These are phyloP conservation scores for Takifugu flavidus DNA, from an alignment of 2,113 vertebrate genomes.

Conservation along the genomic window DNA sequence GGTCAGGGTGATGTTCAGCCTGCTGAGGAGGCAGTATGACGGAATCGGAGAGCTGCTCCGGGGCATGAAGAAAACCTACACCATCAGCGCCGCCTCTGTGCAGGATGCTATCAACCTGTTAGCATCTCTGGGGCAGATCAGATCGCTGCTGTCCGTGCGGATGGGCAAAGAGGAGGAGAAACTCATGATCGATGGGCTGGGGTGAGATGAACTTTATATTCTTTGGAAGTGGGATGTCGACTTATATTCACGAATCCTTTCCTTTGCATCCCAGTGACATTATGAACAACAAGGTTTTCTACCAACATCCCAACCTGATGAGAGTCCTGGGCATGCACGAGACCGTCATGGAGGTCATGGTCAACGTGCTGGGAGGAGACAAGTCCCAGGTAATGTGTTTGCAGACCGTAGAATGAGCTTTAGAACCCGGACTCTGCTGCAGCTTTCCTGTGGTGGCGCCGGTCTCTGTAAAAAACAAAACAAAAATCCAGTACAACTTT, in stretches of 20 bases:
- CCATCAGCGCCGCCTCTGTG: constrained; percentile 89
- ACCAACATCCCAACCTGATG: constrained; percentile 98
- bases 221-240: neutral
- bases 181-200: constrained; percentile 95
- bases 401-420: no score
- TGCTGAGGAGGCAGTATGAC: constrained; percentile 94
- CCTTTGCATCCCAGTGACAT: constrained; percentile 80
- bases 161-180: constrained; percentile 97
- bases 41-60: constrained; percentile 91
- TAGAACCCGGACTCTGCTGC: no score
- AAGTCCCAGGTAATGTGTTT: constrained; percentile 84
- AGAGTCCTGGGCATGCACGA: constrained; percentile 97
- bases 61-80: constrained; percentile 93
- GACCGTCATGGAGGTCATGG: constrained; percentile 99
- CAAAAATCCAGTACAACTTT: no score
- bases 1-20: constrained; percentile 92
- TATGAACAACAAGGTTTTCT: constrained; percentile 99
- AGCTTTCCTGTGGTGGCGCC: no score
- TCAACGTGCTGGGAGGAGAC: constrained; percentile 93
- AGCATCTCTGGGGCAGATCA: constrained; percentile 92
- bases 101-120: constrained; percentile 89
- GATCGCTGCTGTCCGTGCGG: constrained; percentile 92
- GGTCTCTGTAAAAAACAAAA: no score
- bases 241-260: neutral
- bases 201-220: constrained; percentile 76